phyloP scores from a whole-genome alignment of 2,113 vertebrate species.

The Marcusenius ussheri region DNA sequence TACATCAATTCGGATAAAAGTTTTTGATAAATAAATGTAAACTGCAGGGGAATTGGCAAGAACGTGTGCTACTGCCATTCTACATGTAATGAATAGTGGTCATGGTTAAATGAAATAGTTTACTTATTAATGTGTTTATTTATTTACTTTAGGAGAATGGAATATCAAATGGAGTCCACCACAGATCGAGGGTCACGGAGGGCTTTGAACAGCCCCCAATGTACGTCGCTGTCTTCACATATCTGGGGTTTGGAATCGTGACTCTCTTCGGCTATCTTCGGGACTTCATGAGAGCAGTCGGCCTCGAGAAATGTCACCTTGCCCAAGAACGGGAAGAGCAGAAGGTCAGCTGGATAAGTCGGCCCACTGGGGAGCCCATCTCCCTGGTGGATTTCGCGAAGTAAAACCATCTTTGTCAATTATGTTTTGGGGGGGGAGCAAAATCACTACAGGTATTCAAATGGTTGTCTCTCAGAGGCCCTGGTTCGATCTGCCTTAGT shows the following conservation, averaged over 20 bases:
- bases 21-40: neutral
- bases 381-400: neutral
- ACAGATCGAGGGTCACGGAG: constrained; percentile 56
- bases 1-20: neutral
- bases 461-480: neutral
- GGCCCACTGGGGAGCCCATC: neutral
- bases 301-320: constrained; percentile 76
- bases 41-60: neutral
- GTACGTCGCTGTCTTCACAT: constrained; percentile 79
- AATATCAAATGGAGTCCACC: constrained; percentile 43
- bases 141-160: constrained; percentile 68
- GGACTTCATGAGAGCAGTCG: constrained; percentile 81
- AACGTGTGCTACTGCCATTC: neutral
- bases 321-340: constrained; percentile 78
- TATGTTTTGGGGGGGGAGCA: neutral
- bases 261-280: constrained; percentile 85
- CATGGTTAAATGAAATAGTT: neutral
- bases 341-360: constrained; percentile 65
- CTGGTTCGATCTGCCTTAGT: neutral
- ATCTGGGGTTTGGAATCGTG: constrained; percentile 79
- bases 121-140: constrained; percentile 16
- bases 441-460: neutral
- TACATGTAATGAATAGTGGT: neutral
- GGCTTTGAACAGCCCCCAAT: constrained; percentile 81
- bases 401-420: neutral